These are phyloP conservation scores for Cyrtorhinus lividipennis DNA, from an alignment of 1,140 invertebrate species.

Conservation along the genomic window DNA sequence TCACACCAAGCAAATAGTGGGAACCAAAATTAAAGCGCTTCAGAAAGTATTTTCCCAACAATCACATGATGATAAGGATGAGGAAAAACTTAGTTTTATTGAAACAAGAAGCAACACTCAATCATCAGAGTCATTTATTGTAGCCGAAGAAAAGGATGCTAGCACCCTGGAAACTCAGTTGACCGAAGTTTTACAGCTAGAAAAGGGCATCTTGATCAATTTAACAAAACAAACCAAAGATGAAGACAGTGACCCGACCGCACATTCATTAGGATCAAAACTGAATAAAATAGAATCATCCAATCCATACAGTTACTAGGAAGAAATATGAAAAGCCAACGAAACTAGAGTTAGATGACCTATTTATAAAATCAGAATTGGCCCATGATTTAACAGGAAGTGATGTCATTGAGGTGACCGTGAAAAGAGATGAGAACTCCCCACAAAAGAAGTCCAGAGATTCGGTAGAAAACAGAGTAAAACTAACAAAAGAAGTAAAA, in stretches of 20 bases:
- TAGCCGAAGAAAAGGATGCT: slow-evolving; percentile 12
- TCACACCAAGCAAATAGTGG: slow-evolving; percentile 28
- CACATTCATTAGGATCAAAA: slow-evolving; percentile 26
- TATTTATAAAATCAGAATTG: slow-evolving; percentile 10
- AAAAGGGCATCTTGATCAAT: slow-evolving; percentile 24
- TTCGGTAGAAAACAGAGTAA: not conserved
- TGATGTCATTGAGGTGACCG: no score
- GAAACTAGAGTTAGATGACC: slow-evolving; percentile 5
- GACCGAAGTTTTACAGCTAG: slow-evolving; percentile 25
- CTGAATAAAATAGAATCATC: slow-evolving; percentile 31
- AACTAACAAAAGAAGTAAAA: slow-evolving; percentile 19
- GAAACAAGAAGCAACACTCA: not conserved
- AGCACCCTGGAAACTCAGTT: slow-evolving; percentile 20
- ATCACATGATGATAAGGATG: not conserved
- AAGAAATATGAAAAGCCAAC: not conserved
- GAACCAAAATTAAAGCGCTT: slow-evolving; percentile 34
- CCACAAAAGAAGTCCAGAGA: not conserved
- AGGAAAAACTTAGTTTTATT: not conserved
- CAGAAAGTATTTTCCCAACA: slow-evolving; percentile 33
- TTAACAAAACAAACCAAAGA: slow-evolving; percentile 25
- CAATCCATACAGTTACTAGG: no score
- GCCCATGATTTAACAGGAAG: no score
- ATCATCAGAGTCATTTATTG: not conserved
- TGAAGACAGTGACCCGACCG: slow-evolving; percentile 26
- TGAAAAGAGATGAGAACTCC: not conserved